Evolutionary conservation across 1,140 invertebrate species (phyloP).

Genomic region (Eumeta japonica): DNA sequence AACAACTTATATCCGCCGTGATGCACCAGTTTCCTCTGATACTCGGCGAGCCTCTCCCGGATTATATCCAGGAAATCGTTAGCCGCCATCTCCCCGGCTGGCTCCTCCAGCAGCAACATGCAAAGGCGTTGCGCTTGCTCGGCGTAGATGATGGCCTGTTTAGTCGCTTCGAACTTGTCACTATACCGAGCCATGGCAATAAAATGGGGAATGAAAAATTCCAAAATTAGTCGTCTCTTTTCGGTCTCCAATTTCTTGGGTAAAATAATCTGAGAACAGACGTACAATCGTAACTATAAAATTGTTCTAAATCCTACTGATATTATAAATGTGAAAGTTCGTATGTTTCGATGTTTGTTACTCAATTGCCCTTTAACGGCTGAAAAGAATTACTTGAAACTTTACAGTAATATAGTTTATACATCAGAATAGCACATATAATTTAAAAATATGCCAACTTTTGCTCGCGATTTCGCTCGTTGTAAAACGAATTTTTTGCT

Average conservation of each 20-base stretch:
- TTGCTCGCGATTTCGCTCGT: too few species aligned
- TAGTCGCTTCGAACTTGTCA: conserved; percentile 58
- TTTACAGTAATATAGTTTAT: too few species aligned
- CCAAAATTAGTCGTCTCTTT: conserved; percentile 60
- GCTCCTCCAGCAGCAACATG: conserved; percentile 61
- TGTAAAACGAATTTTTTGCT: too few species aligned
- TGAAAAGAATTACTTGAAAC: too few species aligned
- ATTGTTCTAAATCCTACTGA: too few species aligned
- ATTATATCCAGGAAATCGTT: conserved; percentile 55
- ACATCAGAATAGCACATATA: too few species aligned
- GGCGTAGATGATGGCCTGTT: conserved; percentile 65
- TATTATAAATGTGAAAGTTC: too few species aligned
- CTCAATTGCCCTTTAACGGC: too few species aligned
- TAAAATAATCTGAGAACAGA: conserved; percentile 46
- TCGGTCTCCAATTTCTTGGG: conserved; percentile 51
- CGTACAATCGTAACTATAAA: too few species aligned
- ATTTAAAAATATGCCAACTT: too few species aligned
- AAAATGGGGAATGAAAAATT: conserved; percentile 70
- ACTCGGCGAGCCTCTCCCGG: conserved; percentile 40
- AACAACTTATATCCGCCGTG: conserved; percentile 37
- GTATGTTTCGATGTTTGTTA: too few species aligned
- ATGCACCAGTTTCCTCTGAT: conserved; percentile 39
- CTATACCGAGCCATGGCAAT: conserved; percentile 65
- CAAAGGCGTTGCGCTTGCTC: conserved; percentile 68
- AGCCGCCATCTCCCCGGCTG: conserved; percentile 48